Evolutionary conservation across 23 tunicate species (phyloP).

Genomic region (Styela plicata): DNA sequence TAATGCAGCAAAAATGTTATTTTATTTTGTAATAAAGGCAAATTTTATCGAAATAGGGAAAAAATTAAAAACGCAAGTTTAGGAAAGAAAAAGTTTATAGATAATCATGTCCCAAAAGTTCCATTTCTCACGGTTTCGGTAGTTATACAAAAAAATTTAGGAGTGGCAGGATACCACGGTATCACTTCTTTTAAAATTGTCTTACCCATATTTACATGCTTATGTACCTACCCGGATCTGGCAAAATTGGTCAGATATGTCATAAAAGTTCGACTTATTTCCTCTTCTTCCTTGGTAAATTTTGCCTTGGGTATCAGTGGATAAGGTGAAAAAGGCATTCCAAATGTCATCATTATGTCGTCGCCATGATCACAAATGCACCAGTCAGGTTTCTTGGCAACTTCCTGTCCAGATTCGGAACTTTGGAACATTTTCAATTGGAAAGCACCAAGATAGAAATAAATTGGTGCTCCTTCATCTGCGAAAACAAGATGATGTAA

Average conservation of each 20-base stretch:
- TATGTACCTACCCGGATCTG: slow-evolving; percentile 51
- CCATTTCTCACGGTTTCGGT: no score
- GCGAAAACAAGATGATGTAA: no score
- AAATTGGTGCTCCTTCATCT: slow-evolving; percentile 7
- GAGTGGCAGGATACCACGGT: no score
- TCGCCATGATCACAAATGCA: slow-evolving; percentile 35
- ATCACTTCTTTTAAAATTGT: no score
- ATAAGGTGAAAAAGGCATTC: slow-evolving; percentile 22
- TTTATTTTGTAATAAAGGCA: no score
- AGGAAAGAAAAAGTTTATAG: no score
- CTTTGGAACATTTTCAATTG: slow-evolving; percentile 18
- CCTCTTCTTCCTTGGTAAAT: slow-evolving; percentile 44
- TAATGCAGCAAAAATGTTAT: no score
- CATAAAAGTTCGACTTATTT: slow-evolving; percentile 40
- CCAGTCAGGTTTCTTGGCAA: slow-evolving; percentile 29
- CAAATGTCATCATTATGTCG: slow-evolving; percentile 31
- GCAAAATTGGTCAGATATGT: slow-evolving; percentile 53
- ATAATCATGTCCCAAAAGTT: no score
- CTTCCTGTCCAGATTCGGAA: slow-evolving; percentile 7
- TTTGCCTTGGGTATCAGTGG: slow-evolving; percentile 9
- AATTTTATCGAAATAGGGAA: no score
- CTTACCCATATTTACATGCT: not conserved
- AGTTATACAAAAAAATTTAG: no score
- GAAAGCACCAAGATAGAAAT: slow-evolving; percentile 3
- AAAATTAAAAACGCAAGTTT: no score